Base-by-base conservation (phyloP, 2,113 vertebrate genomes). In the Rynchops niger region DNA sequence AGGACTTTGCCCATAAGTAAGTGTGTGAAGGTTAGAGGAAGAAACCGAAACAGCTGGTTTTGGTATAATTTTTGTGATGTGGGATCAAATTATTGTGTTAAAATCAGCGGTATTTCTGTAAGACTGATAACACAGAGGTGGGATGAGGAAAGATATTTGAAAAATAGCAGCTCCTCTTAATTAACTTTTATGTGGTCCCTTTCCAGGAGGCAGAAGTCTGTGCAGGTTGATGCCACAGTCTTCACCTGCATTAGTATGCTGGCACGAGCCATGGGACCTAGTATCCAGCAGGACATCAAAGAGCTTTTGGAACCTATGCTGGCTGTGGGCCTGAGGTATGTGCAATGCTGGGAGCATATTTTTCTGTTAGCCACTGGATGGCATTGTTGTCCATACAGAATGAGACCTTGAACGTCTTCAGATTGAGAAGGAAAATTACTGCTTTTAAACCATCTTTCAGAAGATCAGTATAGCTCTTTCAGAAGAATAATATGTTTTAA, bases 171-270 rank as follows among this genome's bases (percentile, higher is more conserved):
- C 58, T 52, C 29, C 12, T 90, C 30, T 63, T 67, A 86, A 70
- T 52, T 38, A 32, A 30, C 59, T 55, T 63, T 47, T 23, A 2
- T 52, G 9, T 74, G 83, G 12, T 95, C 40, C 50, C 34, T 90
- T 74, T 78, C 8, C 94, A 99, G 99, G 98, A 99, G 99, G 58
- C 99, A 99, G 98, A 99, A 99, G 96, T 98, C 99, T 23, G 98
- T 99, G 94, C 99, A 99, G 96, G 99, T 99, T 81, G 99, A 99
- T 42, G 99, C 99, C 96, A 99, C 99, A 0, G 99, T 99, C 42
- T 99, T 99, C 93, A 99, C 99, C 17, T 99, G 99, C 70, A 99
- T 99, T 91, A 99, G 99, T 97, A 99, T 99, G 99, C 96, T 99
- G 92, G 99, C 99, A 22, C 98, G 99, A 88, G 99, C 99, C 16